These are phyloP conservation scores for Phlogophora meticulosa DNA, from an alignment of 2,888 invertebrate genomes.

Conservation along the genomic window DNA sequence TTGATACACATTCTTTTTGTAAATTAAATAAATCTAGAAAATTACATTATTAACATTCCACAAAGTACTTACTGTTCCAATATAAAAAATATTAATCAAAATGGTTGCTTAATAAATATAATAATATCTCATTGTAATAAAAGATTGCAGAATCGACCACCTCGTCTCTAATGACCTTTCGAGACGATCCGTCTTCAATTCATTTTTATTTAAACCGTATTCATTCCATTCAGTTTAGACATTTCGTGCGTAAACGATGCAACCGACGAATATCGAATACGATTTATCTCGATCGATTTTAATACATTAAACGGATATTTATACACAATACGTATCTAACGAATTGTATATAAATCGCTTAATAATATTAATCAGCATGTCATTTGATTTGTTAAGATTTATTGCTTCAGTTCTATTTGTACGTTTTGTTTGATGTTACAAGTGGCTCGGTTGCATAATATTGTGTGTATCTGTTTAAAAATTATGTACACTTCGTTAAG, in stretches of 20 bases:
- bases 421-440: slow-evolving; percentile 41
- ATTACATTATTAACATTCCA: neutral
- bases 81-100: neutral
- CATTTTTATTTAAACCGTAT: slow-evolving; percentile 60
- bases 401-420: slow-evolving; percentile 49
- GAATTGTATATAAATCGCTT: slow-evolving; percentile 66
- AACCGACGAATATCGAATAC: slow-evolving; percentile 46
- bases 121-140: slow-evolving; percentile 18
- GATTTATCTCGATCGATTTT: slow-evolving; percentile 59
- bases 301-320: slow-evolving; percentile 62
- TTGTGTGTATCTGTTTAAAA: slow-evolving; percentile 42
- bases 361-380: slow-evolving; percentile 63
- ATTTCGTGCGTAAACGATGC: slow-evolving; percentile 66
- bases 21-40: neutral
- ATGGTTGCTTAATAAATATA: neutral
- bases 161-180: slow-evolving; percentile 62
- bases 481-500: slow-evolving; percentile 56
- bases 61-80: neutral
- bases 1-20: too few species aligned
- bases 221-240: slow-evolving; percentile 57
- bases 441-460: slow-evolving; percentile 44
- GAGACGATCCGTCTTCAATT: slow-evolving; percentile 62
- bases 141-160: slow-evolving; percentile 58
- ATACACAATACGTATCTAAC: slow-evolving; percentile 67
- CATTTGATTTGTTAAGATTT: slow-evolving; percentile 62